Evolutionary conservation across 2,113 vertebrate genomes (phyloP), one percentile per base, ranked within the genome.

Genomic region (Sylvilagus bachmani): DNA sequence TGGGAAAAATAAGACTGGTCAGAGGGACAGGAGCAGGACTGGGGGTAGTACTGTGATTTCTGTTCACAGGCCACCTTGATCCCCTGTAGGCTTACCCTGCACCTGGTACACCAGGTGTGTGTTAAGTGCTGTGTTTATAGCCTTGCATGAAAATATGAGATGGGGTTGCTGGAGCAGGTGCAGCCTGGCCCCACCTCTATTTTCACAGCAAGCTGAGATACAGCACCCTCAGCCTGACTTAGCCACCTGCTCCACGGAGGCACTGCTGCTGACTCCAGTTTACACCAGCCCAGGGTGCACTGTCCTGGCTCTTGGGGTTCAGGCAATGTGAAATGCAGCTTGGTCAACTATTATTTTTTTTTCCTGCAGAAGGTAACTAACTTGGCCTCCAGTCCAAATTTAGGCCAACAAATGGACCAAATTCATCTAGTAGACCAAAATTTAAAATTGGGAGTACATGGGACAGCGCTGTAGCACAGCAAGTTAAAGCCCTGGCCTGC

Each of bases 21-120:
- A 33, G 31, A 55, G 36, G 58, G 81, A 78, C 22, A 31, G 3
- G 3, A 25, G 53, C 1, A 22, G 83, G 67, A 5, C 58, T 2
- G 0, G 2, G 31, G 71, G 10, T 0, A 21, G 2, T 22, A 38
- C 16, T 10, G 0, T 9, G 58, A 27, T 53, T 51, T 73, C 78
- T 80, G n/a, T 12, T 2, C 44, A 66, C 31, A 73, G 85, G 77
- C 24, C 58, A 49, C 49, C 36, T 69, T 16, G 19, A 31, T 22
- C 73, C 78, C 61, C 79, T n/a, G 49, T 3, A 69, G 36, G 53
- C 31, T 53, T 33, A 25, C 58, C 22, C 33, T 0, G 12, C 70
- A 53, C 38, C 93, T 79, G 79, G 44, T n/a, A 66, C 10, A 6
- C 61, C 61, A 62, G 82, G 82, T 44, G 51, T 44, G 67, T 12